Evolutionary conservation across 2,888 invertebrate species (phyloP).

Genomic region (Chelonus formosanus): DNA sequence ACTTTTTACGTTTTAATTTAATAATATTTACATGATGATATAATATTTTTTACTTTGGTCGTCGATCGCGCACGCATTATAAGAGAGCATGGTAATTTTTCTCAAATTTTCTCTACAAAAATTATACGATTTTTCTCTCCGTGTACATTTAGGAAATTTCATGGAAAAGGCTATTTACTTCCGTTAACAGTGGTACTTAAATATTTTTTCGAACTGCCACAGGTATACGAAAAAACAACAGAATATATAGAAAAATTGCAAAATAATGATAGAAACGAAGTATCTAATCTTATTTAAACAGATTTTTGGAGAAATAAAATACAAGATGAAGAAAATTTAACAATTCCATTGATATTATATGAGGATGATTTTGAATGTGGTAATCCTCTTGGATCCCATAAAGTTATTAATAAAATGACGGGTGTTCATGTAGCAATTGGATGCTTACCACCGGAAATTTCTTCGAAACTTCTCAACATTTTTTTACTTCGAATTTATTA

Average conservation of each 20-base stretch:
- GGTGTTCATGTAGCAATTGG: constrained; percentile 34
- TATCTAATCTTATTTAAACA: constrained; percentile 33
- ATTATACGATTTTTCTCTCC: too few relatives aligned
- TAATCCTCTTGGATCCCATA: too few relatives aligned
- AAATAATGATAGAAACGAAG: constrained; percentile 2
- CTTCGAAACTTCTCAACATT: constrained; percentile 29
- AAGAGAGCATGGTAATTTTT: too few relatives aligned
- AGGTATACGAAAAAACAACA: not conserved
- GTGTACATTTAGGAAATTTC: too few relatives aligned
- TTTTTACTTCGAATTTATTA: constrained; percentile 29
- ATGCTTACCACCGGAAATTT: constrained; percentile 32
- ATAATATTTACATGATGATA: too few relatives aligned
- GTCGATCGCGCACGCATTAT: not conserved
- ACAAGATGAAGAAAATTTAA: constrained; percentile 10
- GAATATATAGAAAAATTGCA: not conserved
- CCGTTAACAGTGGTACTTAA: constrained; percentile 8
- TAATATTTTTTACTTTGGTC: too few relatives aligned
- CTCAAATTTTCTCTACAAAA: too few relatives aligned
- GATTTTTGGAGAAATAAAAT: constrained; percentile 34
- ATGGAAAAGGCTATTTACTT: not conserved
- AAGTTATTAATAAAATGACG: constrained; percentile 19
- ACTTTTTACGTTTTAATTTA: too few relatives aligned
- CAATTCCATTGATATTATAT: too few relatives aligned
- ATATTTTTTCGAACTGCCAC: constrained; percentile 14
- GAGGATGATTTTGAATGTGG: too few relatives aligned